Evolutionary conservation across 92 coral and sea anemone species (phyloP), one percentile per base, ranked within the genome.

Genomic region (Actinernus sp.): DNA sequence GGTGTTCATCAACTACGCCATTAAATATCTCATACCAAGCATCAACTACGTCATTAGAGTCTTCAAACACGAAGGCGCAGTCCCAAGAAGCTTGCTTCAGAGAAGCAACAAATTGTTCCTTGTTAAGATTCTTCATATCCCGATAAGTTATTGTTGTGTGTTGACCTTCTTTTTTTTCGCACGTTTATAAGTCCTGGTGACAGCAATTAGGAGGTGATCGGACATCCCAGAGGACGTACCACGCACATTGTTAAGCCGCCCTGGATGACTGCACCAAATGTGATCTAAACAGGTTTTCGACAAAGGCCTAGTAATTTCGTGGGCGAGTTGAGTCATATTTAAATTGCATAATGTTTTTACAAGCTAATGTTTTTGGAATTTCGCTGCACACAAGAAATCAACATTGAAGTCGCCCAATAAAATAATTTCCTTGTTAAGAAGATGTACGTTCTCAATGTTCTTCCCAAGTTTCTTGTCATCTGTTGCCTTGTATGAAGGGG

Each of bases 251-350:
- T 38, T 55, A 1, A 66, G 16, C 19, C 53, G 44, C 49, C 55
- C 84, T 11, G 68, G 84, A 18, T 76, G 84, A 62, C 79, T 83
- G 46, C 73, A 26, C 79, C 79, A 76, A 46, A 83, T 61, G 52
- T 83, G 89, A 56, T 83, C 84, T 9, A 83, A 57, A 49, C 78
- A 83, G 1, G 76, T 34, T 31, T 67, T 51, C 7, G 76, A 72
- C 55, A 73, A 1, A 2, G 81, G 68, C 17, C 81, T 30, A 31
- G 87, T 81, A 46, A 81, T 63, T 36, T 22, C 39, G 23, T 61
- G 9, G 24, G 44, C 70, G 25, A 62, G 87, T 61, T 63, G 74
- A 2, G 65, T 23, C 74, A 63, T 34, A 81, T 81, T 31, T 55
- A 81, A 63, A 65, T 52, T 70, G 3, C 14, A 27, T 54, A 70